These are phyloP conservation scores for Megaustenia siamemsis DNA, from an alignment of 2,888 invertebrate genomes.

Conservation along the genomic window DNA sequence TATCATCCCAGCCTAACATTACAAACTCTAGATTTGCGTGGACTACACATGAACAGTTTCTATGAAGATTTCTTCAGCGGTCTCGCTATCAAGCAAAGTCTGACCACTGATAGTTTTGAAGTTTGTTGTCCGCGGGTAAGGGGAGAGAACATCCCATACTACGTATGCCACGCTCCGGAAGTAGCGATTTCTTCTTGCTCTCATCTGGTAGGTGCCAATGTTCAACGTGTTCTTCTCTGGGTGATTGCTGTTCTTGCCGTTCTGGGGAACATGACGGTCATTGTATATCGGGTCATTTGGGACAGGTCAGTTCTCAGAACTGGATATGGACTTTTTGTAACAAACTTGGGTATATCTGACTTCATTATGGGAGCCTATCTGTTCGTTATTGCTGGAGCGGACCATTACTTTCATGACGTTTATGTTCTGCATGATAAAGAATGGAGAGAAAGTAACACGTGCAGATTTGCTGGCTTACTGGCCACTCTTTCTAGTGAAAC, in stretches of 20 bases:
- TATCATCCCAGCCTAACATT: background rate
- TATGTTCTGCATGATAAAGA: constrained; percentile 68
- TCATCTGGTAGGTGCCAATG: constrained; percentile 69
- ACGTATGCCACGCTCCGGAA: constrained; percentile 65
- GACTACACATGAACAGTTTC: background rate
- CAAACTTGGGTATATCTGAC: constrained; percentile 71
- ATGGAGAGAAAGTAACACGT: constrained; percentile 77
- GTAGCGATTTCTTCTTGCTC: constrained; percentile 75
- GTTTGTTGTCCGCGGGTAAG: constrained; percentile 44
- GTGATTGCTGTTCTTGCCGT: constrained; percentile 37
- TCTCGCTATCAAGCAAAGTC: background rate
- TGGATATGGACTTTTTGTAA: constrained; percentile 65
- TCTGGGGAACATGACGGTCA: constrained; percentile 36
- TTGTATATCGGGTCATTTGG: constrained; percentile 54
- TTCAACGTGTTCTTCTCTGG: constrained; percentile 70
- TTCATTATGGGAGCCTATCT: constrained; percentile 75
- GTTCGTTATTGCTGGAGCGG: constrained; percentile 73
- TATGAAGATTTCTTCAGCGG: background rate
- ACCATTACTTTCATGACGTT: constrained; percentile 67
- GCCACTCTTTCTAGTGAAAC: constrained; percentile 77
- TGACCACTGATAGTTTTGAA: constrained; percentile 44
- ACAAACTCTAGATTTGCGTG: constrained; percentile 10
- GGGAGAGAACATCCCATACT: background rate
- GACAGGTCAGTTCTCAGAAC: constrained; percentile 50
- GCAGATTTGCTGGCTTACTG: constrained; percentile 79